Evolutionary conservation across 2,113 vertebrate genomes (phyloP).

Genomic region (Equus quagga): DNA sequence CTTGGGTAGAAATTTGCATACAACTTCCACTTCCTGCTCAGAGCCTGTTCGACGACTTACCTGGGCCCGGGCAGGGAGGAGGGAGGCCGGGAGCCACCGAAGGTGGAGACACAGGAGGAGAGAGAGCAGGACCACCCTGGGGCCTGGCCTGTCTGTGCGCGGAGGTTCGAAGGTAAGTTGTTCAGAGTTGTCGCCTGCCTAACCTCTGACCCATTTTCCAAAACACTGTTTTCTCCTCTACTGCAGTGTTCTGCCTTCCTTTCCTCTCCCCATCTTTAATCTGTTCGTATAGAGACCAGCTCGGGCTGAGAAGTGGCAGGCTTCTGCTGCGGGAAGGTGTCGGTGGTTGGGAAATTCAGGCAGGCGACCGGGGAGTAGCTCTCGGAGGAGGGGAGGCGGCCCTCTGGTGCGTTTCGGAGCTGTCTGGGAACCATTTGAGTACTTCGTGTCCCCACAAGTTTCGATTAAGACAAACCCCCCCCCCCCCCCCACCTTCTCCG

Average conservation of each 20-base stretch:
- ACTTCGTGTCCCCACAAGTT: background rate
- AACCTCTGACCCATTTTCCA: slow-evolving; percentile 69
- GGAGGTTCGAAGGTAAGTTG: slow-evolving; percentile 82
- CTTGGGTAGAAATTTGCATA: slow-evolving; percentile 80
- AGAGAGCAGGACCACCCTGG: slow-evolving; percentile 24
- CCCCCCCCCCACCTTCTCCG: background rate
- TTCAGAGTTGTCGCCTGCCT: background rate
- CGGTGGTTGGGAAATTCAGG: slow-evolving; percentile 53
- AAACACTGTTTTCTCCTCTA: background rate
- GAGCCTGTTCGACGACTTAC: slow-evolving; percentile 87
- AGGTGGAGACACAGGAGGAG: background rate
- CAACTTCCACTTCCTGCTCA: slow-evolving; percentile 86
- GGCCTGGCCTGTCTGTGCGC: slow-evolving; percentile 14
- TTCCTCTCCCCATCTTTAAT: background rate
- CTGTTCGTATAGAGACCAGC: background rate
- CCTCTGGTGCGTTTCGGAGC: fast-evolving
- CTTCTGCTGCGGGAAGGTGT: background rate
- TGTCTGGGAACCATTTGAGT: background rate
- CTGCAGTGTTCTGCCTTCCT: background rate
- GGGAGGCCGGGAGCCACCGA: slow-evolving; percentile 1
- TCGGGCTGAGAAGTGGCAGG: slow-evolving; percentile 62
- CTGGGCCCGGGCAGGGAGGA: slow-evolving; percentile 80
- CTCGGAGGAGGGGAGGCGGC: background rate
- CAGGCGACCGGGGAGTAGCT: background rate
- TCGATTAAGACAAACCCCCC: background rate